Evolutionary conservation across 2,113 vertebrate species (phyloP), one percentile per base, ranked within the genome.

Genomic region (Phyllopteryx taeniolatus): DNA sequence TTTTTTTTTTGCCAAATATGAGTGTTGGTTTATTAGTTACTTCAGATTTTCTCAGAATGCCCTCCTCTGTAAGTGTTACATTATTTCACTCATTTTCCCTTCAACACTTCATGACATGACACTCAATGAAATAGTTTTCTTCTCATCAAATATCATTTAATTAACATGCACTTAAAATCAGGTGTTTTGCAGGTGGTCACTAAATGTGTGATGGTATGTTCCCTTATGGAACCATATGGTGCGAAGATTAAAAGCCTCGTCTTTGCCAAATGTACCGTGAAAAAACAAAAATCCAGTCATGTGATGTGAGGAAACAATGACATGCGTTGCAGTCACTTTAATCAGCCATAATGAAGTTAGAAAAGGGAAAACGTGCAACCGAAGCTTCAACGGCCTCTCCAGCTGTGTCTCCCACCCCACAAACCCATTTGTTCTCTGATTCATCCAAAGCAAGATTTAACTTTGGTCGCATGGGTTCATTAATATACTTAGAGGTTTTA

Each of bases 311-410:
- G 88, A 90, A 87, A 90, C 85, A 86, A 88, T 76, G 76, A 35
- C 62, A 76, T 46, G 84, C 81, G 75, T 82, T 84, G 87, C 84
- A 90, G 85, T 88, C 90, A 83, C 90, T 92, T 92, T 91, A 92
- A 92, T 92, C 88, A 92, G 83, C 79, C 74, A 66, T 89, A 90
- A 92, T 91, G 86, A 91, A 77, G 79, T 79, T 75, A 76, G 79
- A 27, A 87, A 85, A 27, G 51, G 79, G 75, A 83, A 54, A 84
- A 74, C 78, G 76, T 71, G 65, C 72, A 73, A 77, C 76, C 44
- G 31, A 6, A 74, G 71, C 76, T 19, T 73, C 81, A 44, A 19
- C 84, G 74, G 76, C 85, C 83, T 70, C 77, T 66, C 83, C 89
- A 86, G 85, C 84, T 89, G 85, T 76, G 72, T 68, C 51, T 78